These are phyloP conservation scores for Ctenodactylus gundi DNA, from an alignment of 2,113 vertebrate species.

Conservation along the genomic window DNA sequence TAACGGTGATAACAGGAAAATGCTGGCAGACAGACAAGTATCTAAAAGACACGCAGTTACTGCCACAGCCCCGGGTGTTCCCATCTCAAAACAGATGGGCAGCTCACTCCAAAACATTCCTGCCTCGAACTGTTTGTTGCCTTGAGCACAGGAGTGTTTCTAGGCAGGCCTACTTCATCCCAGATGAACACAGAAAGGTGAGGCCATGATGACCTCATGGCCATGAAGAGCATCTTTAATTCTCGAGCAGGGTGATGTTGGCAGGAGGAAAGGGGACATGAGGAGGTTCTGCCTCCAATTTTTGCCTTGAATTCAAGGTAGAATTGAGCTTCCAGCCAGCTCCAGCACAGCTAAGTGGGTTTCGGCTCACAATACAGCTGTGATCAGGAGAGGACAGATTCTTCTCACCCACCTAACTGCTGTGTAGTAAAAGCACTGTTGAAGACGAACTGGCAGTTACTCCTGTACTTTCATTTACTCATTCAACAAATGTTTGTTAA, in stretches of 20 bases:
- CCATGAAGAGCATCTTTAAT: constrained; percentile 53
- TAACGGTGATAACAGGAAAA: neutral
- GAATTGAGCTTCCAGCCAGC: neutral
- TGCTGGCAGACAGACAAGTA: neutral
- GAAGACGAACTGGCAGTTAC: neutral
- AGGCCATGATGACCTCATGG: neutral
- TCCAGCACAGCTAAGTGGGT: neutral
- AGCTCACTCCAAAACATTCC: constrained; percentile 16
- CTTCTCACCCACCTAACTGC: neutral
- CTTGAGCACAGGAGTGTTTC: neutral
- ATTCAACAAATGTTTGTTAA: neutral
- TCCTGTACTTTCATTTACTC: neutral
- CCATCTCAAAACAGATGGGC: neutral
- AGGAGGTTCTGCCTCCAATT: neutral
- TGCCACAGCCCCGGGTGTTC: neutral
- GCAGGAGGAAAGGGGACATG: neutral
- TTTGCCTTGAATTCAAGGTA: neutral
- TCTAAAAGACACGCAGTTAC: neutral
- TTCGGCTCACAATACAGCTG: neutral
- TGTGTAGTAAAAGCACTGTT: neutral
- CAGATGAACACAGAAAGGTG: constrained; percentile 6
- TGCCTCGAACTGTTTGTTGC: constrained; percentile 47
- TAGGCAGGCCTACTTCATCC: constrained; percentile 43
- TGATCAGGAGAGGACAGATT: neutral
- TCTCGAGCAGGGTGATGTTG: neutral